A percentile compares a stretch with the other conserved stretches of the same genome.
phyloP scores from a whole-genome alignment of 2,797 vertebrate species.

The Leuciscus waleckii region DNA sequence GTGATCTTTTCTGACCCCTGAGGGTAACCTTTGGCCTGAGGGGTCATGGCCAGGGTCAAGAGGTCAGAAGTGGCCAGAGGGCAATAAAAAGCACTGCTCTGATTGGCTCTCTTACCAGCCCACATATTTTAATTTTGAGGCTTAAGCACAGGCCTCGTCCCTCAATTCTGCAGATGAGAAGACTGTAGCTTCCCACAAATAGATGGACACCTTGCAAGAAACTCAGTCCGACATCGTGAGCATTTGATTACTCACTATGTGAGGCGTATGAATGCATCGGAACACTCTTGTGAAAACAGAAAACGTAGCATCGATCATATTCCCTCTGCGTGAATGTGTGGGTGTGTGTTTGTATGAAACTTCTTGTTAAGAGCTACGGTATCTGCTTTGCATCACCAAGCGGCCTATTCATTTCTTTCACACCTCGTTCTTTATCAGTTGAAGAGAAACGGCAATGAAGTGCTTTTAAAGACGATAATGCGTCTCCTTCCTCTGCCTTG shows the following conservation, averaged over 20 bases:
- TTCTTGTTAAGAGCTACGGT: slow-evolving; percentile 24
- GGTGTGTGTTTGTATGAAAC: slow-evolving; percentile 40
- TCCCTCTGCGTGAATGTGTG: slow-evolving; percentile 19
- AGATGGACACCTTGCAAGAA: neutral
- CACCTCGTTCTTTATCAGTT: slow-evolving; percentile 42
- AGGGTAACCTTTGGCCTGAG: slow-evolving; percentile 78
- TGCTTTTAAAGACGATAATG: slow-evolving; percentile 53
- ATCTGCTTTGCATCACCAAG: slow-evolving; percentile 38
- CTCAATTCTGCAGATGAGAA: slow-evolving; percentile 12
- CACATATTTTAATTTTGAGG: slow-evolving; percentile 50
- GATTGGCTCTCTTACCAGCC: slow-evolving; percentile 75
- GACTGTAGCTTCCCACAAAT: neutral
- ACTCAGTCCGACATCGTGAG: neutral
- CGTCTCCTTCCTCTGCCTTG: slow-evolving; percentile 30
- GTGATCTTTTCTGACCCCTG: slow-evolving; percentile 74
- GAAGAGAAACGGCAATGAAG: slow-evolving; percentile 31
- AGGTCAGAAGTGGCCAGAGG: slow-evolving; percentile 81
- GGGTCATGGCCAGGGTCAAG: slow-evolving; percentile 77
- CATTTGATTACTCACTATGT: neutral
- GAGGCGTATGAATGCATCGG: neutral
- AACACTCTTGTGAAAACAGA: slow-evolving; percentile 11
- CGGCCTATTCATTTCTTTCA: slow-evolving; percentile 36
- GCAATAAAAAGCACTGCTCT: slow-evolving; percentile 75
- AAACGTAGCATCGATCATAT: slow-evolving; percentile 34
- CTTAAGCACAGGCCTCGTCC: neutral